Evolutionary conservation across 2,113 vertebrate genomes (phyloP).

Genomic region (Cryptomyrus ogoouensis): DNA sequence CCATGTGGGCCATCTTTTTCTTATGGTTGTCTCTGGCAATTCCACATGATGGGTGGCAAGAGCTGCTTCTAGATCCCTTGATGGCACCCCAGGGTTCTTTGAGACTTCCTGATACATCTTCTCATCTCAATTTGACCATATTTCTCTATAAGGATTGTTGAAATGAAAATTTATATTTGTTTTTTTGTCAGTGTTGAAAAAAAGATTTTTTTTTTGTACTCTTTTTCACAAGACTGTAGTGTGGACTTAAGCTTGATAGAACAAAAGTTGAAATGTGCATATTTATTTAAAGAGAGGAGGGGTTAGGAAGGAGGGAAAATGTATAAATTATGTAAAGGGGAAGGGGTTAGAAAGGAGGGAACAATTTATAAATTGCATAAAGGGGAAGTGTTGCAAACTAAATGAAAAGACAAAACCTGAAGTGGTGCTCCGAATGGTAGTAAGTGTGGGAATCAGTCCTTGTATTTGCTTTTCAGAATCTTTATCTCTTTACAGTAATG

Average conservation of each 20-base stretch:
- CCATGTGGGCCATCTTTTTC: background rate
- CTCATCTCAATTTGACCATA: too few species aligned
- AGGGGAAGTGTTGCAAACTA: background rate
- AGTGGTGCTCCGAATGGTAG: background rate
- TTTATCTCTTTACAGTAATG: background rate
- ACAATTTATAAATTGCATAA: background rate
- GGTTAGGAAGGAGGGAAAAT: background rate
- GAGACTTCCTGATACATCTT: background rate
- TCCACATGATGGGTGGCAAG: background rate
- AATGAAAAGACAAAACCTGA: background rate
- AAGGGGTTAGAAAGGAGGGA: background rate
- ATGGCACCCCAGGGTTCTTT: background rate
- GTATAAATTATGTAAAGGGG: slow-evolving; percentile 2
- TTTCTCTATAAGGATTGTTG: too few species aligned
- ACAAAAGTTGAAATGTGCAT: background rate
- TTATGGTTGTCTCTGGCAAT: background rate
- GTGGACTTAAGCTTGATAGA: background rate
- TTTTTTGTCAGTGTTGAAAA: too few species aligned
- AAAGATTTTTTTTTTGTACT: too few species aligned
- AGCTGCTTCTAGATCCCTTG: background rate
- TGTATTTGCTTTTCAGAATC: background rate
- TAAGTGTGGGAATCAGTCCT: background rate
- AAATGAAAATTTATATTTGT: too few species aligned
- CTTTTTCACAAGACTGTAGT: background rate
- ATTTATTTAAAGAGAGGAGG: background rate